Base-by-base conservation (phyloP, 2,888 invertebrate genomes). In the Opisthograptis luteolata region DNA sequence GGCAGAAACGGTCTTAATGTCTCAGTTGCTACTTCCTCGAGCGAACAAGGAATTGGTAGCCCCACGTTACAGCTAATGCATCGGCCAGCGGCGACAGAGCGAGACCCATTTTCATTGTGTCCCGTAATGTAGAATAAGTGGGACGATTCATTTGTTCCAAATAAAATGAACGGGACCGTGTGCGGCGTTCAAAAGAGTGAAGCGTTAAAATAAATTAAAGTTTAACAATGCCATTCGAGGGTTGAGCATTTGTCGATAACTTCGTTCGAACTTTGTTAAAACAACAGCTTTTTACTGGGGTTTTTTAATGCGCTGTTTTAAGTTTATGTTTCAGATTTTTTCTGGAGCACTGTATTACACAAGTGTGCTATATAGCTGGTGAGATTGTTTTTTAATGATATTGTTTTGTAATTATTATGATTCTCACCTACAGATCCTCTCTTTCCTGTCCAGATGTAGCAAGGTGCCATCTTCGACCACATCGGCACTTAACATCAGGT, bases 181-280 rank as follows among this genome's bases (percentile, higher is more conserved):
- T 40, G 35, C 39, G 20, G 41, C 47, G 43, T 52, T 54, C 36
- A 58, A 60, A 60, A 51, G 42, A 49, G 31, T 34, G 27, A 42
- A 52, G 62, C 58, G 60, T 54, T 62, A 59, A 70, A 70, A 64
- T 73, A 69, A 69, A 70, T 70, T 66, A 68, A 74, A 74, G 60
- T 70, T 67, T 61, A 65, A 67, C 65, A 68, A 62, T 57, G 57
- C 66, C 52, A 64, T 62, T 63, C 63, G 59, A 61, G 60, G 58
- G 54, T 58, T 51, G 51, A 42, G 53, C 57, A 52, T 55, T 58
- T 48, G 45, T 51, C 49, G 44, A 43, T 58, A 60, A 61, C 56
- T 65, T 46, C 46, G 42, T 52, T 54, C 20, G 20, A 28, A 51
- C 43, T 60, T 53, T 43, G 37, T 48, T 45, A 43, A 41, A 52